These are phyloP conservation scores for Girardia tigrina DNA, from an alignment of 2,888 invertebrate genomes.

Conservation along the genomic window DNA sequence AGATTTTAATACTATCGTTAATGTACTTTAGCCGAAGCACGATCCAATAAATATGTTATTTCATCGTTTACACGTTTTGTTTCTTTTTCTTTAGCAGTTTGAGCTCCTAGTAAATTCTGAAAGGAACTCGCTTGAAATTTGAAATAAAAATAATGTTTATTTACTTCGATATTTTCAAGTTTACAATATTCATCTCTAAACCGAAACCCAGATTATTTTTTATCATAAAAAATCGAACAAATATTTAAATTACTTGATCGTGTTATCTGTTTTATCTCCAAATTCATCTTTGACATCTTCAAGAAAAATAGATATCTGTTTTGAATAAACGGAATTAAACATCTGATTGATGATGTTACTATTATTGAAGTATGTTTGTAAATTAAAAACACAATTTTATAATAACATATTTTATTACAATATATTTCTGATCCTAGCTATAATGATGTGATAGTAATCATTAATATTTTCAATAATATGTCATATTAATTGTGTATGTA, in stretches of 20 bases:
- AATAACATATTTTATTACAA: too few relatives aligned
- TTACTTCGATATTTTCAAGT: slow-evolving; percentile 24
- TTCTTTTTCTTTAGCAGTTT: slow-evolving; percentile 83
- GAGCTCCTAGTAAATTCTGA: slow-evolving; percentile 72
- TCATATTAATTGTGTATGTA: too few relatives aligned
- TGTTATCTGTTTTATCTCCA: not conserved
- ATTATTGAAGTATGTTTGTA: too few relatives aligned
- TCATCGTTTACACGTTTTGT: slow-evolving; percentile 87
- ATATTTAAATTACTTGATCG: not conserved
- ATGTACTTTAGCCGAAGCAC: slow-evolving; percentile 74
- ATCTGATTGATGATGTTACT: too few relatives aligned
- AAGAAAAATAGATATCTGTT: slow-evolving; percentile 23
- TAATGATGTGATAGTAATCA: too few relatives aligned
- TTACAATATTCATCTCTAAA: not conserved
- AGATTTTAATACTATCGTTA: not conserved
- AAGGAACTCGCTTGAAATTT: not conserved
- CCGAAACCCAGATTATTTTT: not conserved
- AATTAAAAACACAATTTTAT: too few relatives aligned
- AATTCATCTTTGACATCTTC: slow-evolving; percentile 5
- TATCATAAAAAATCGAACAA: not conserved
- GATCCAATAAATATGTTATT: slow-evolving; percentile 61
- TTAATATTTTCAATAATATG: too few relatives aligned
- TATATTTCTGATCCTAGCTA: too few relatives aligned
- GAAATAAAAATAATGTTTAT: not conserved
- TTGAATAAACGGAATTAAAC: not conserved